Evolutionary conservation across 2,113 vertebrate genomes (phyloP).

Genomic region (Oenanthe melanoleuca): DNA sequence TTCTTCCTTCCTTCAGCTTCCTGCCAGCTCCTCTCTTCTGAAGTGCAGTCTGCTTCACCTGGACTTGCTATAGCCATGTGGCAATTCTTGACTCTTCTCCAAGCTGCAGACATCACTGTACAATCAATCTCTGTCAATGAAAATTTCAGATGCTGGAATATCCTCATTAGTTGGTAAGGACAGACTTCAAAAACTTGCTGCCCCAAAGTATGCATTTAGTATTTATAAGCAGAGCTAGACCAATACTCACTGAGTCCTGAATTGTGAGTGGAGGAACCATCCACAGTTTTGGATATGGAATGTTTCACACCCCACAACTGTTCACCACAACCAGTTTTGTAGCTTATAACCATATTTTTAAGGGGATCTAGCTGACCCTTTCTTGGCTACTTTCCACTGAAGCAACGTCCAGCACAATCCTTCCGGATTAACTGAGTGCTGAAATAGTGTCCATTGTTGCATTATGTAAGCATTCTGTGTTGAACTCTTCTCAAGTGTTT

Average conservation of each 20-base stretch:
- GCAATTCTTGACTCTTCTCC: background rate
- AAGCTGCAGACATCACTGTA: accelerated
- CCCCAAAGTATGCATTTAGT: background rate
- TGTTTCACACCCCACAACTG: background rate
- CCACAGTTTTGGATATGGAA: background rate
- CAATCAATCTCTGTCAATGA: background rate
- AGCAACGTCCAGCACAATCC: background rate
- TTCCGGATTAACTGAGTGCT: background rate
- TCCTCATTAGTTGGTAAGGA: background rate
- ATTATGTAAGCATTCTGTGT: background rate
- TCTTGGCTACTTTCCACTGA: background rate
- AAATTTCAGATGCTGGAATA: background rate
- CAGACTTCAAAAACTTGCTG: background rate
- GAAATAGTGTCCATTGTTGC: background rate
- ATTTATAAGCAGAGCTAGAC: background rate
- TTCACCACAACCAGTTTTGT: background rate
- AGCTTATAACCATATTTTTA: background rate
- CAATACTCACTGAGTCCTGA: background rate
- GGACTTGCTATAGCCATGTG: background rate
- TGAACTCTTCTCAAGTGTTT: background rate
- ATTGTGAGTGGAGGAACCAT: background rate
- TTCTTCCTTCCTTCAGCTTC: background rate
- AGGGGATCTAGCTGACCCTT: background rate
- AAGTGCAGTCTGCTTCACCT: background rate
- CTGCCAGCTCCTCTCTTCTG: background rate